Conservation (phyloP, 2,797 vertebrate species). For the Sebastiscus albofasciatus region DNA sequence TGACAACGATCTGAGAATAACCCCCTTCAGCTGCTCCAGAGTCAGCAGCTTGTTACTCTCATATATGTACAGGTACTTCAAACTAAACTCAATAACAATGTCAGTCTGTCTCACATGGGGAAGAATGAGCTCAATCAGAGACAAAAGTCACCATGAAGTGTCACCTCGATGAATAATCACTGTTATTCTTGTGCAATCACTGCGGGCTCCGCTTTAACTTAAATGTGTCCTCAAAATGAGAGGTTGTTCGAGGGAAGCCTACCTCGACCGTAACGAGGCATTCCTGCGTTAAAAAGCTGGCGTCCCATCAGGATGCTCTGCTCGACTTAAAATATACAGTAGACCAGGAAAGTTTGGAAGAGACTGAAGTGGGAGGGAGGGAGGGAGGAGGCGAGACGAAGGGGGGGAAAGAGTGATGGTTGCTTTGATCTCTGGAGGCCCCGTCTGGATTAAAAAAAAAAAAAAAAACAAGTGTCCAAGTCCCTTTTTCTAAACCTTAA, state of each 20-base stretch:
- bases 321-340: conserved; percentile 78
- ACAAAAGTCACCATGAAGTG: conserved; percentile 22
- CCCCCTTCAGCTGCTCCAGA: background rate
- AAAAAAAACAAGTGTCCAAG: conserved; percentile 47
- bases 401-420: conserved; percentile 75
- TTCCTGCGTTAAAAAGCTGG: conserved; percentile 68
- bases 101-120: background rate
- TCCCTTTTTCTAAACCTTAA: conserved; percentile 42
- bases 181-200: conserved; percentile 6
- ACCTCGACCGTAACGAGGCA: conserved; percentile 59
- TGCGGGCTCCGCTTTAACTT: conserved; percentile 26
- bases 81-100: background rate
- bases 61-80: background rate
- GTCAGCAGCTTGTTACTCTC: background rate
- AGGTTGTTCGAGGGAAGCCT: conserved; percentile 53
- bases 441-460: conserved; percentile 59
- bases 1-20: background rate
- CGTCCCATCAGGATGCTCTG: conserved; percentile 73
- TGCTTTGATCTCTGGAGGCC: conserved; percentile 82
- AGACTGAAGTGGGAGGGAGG: conserved; percentile 65
- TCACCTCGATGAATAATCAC: conserved; percentile 34
- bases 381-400: conserved; percentile 27
- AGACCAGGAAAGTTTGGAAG: conserved; percentile 73
- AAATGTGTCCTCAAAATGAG: conserved; percentile 53
- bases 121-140: background rate